Percentiles rank a stretch among this genome's conserved stretches.
These are phyloP conservation scores for Uropsilus gracilis DNA, from an alignment of 2,113 vertebrate genomes.

Conservation along the genomic window DNA sequence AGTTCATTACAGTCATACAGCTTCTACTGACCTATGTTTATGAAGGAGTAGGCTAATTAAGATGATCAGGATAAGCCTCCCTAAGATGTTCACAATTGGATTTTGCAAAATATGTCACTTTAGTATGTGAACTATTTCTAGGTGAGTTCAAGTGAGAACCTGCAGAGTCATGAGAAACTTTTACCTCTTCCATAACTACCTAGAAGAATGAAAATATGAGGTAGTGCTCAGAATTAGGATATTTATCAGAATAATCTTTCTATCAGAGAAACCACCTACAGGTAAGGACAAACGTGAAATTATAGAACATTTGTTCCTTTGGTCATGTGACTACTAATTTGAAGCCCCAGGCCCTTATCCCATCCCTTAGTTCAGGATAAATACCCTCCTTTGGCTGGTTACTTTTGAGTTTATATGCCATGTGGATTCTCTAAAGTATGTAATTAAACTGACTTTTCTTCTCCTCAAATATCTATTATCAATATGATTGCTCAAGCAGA, in stretches of 20 bases:
- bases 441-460: too few relatives aligned
- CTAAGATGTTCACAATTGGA: not conserved
- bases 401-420: not conserved
- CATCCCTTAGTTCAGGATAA: not conserved
- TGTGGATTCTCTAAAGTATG: not conserved
- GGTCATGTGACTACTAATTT: not conserved
- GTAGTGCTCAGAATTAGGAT: not conserved
- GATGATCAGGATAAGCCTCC: too few relatives aligned
- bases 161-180: not conserved
- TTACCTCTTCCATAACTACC: not conserved
- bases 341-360: not conserved
- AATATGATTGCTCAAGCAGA: not conserved
- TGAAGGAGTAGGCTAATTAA: too few relatives aligned
- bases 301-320: too few relatives aligned
- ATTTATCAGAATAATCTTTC: not conserved
- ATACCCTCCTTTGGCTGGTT: not conserved
- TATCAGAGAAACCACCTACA: not conserved
- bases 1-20: not conserved
- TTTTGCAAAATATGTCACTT: not conserved
- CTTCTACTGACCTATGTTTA: not conserved
- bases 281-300: not conserved
- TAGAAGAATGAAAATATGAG: not conserved
- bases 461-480: not conserved
- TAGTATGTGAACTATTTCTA: not conserved
- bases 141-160: not conserved